Conservation (phyloP, 2,888 invertebrate genomes). For the Enoplolaimus lenunculus region DNA sequence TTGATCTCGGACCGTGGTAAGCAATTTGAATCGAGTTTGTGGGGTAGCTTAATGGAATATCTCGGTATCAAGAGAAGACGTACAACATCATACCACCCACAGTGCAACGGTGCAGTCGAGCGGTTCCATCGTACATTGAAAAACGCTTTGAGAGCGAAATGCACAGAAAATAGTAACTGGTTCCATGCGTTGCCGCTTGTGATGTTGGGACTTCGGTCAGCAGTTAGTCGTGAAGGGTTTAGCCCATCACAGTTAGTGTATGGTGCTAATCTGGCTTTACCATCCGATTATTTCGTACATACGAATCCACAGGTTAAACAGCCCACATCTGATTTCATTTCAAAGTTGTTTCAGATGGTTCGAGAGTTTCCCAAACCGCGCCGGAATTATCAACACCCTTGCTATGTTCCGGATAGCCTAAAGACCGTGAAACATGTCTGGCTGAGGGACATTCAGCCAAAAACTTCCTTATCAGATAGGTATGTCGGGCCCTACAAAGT, state of each 20-base stretch:
- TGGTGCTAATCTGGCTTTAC: not conserved
- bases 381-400: not conserved
- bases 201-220: slow-evolving; percentile 11
- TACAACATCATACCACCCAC: slow-evolving; percentile 5
- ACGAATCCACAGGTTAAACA: not conserved
- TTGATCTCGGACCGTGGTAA: not conserved
- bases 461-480: not conserved
- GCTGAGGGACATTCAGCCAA: not conserved
- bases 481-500: slow-evolving; percentile 13
- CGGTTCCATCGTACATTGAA: slow-evolving; percentile 5
- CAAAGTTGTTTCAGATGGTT: not conserved
- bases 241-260: slow-evolving; percentile 1
- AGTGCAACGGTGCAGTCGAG: slow-evolving; percentile 4
- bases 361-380: not conserved
- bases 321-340: not conserved
- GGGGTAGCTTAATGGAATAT: not conserved
- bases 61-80: slow-evolving; percentile 9
- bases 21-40: slow-evolving; percentile 10
- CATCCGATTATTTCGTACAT: not conserved
- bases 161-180: not conserved
- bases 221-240: not conserved
- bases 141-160: not conserved
- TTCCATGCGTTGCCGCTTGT: not conserved
- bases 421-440: slow-evolving; percentile 7
- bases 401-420: slow-evolving; percentile 1